A percentile compares a stretch with the other conserved stretches of the same genome.
phyloP scores from a whole-genome alignment of 2,888 invertebrate species.

The Caenorhabditis auriculariae region DNA sequence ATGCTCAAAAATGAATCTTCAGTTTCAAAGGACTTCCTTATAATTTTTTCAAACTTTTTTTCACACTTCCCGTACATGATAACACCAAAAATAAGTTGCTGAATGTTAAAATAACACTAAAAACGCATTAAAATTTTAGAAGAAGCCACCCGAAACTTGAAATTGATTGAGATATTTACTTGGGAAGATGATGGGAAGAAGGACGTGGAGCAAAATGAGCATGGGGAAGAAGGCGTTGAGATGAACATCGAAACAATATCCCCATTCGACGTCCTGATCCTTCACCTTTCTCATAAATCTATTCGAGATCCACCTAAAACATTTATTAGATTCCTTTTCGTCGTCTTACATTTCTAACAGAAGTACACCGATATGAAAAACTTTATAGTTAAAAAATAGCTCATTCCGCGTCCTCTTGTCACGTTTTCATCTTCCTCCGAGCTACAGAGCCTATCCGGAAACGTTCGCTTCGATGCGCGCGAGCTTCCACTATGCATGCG shows the following conservation, averaged over 20 bases:
- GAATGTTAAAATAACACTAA: no score
- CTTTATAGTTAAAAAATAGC: no score
- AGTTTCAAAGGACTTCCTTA: no score
- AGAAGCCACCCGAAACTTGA: not conserved
- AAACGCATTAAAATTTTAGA: no score
- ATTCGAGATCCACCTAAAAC: conserved; percentile 78
- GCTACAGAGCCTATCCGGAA: no score
- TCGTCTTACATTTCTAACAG: not conserved
- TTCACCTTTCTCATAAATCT: conserved; percentile 73
- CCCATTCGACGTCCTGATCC: conserved; percentile 90
- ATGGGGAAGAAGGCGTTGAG: conserved; percentile 98
- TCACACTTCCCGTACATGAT: not conserved
- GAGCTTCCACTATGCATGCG: no score
- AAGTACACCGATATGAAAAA: no score
- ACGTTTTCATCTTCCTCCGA: no score
- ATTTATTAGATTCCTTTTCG: not conserved
- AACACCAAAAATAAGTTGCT: no score
- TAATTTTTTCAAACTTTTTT: not conserved
- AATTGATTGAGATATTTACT: conserved; percentile 67
- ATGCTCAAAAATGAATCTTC: no score
- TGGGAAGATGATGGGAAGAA: conserved; percentile 82
- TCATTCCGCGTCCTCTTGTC: no score
- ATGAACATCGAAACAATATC: conserved; percentile 96
- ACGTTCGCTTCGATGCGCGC: no score
- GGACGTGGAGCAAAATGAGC: conserved; percentile 85